Percentiles rank a stretch among this genome's conserved stretches.
Evolutionary conservation across 2,888 invertebrate genomes (phyloP).

Genomic region (Athalia cordata): DNA sequence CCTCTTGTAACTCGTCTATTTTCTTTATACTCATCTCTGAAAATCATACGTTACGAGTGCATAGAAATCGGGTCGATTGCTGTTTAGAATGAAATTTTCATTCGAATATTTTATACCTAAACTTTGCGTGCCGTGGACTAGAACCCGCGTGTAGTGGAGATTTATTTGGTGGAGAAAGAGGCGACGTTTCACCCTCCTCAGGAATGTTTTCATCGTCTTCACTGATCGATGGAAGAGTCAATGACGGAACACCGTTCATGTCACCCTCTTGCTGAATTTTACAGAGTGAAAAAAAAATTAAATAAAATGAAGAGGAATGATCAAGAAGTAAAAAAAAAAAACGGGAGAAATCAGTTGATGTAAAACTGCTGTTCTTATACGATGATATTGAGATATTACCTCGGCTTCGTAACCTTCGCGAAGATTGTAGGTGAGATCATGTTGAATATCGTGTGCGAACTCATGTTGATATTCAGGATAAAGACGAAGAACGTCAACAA

Average conservation of each 20-base stretch:
- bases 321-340: no score
- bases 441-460: conserved; percentile 95
- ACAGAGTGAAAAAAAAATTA: conserved; percentile 38
- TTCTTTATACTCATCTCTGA: conserved; percentile 65
- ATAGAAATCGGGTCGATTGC: conserved; percentile 18
- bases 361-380: no score
- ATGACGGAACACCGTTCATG: conserved; percentile 85
- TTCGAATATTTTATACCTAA: conserved; percentile 70
- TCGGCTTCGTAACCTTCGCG: conserved; percentile 95
- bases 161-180: conserved; percentile 79
- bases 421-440: conserved; percentile 95
- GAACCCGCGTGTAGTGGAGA: conserved; percentile 75
- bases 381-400: conserved; percentile 69
- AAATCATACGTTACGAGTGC: not conserved
- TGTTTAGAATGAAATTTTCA: not conserved
- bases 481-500: conserved; percentile 90
- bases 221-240: conserved; percentile 93
- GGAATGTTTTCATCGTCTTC: conserved; percentile 94
- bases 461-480: conserved; percentile 97
- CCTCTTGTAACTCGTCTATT: conserved; percentile 58
- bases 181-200: conserved; percentile 82
- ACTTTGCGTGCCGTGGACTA: conserved; percentile 83
- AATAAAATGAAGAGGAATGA: not conserved
- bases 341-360: no score
- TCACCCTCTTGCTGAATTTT: conserved; percentile 80